Evolutionary conservation across 2,113 vertebrate genomes (phyloP).

Genomic region (Lepus timidus): DNA sequence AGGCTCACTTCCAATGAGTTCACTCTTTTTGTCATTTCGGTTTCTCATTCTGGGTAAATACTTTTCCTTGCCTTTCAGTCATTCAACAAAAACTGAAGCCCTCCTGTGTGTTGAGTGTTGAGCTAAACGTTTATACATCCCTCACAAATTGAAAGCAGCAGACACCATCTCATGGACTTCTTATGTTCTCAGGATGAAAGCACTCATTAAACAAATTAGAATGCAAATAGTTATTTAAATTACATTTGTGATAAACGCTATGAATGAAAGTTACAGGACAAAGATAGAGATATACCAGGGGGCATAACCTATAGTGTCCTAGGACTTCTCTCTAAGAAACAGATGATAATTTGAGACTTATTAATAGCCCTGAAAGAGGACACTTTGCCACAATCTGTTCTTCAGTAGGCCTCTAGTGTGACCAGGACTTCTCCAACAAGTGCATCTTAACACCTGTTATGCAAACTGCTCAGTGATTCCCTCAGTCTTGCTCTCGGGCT

Average conservation of each 20-base stretch:
- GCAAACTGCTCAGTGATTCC: background rate
- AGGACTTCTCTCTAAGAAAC: background rate
- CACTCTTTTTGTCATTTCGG: background rate
- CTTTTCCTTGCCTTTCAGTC: background rate
- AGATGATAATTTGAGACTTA: background rate
- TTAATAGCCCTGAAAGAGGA: background rate
- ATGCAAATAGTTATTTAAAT: background rate
- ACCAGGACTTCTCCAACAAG: background rate
- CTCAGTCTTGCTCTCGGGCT: background rate
- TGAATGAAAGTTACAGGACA: background rate
- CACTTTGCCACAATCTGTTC: background rate
- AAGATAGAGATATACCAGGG: background rate
- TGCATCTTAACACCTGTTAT: rapidly evolving
- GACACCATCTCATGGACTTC: background rate
- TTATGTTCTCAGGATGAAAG: background rate
- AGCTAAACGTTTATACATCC: background rate
- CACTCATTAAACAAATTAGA: background rate
- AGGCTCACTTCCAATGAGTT: background rate
- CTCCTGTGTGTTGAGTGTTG: background rate
- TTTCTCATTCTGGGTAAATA: background rate
- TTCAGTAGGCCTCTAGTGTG: background rate
- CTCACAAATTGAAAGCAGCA: background rate
- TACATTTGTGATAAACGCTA: background rate
- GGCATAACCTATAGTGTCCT: background rate
- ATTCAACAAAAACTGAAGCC: background rate